phyloP scores from a whole-genome alignment of 1,140 invertebrate genomes.

The Drosophila baimaii region DNA sequence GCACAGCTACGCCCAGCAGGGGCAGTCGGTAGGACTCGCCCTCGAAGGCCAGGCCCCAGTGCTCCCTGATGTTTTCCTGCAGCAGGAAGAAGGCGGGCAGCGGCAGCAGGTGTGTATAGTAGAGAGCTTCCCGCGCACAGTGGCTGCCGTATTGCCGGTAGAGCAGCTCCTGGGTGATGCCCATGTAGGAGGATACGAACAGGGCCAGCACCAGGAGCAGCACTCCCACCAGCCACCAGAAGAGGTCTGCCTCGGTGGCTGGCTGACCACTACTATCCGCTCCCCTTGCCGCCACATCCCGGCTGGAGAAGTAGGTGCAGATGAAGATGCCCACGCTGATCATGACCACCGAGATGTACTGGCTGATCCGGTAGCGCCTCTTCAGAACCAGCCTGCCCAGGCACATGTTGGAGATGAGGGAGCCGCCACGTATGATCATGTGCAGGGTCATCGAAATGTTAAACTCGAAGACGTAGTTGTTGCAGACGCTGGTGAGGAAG shows the following conservation, averaged over 20 bases:
- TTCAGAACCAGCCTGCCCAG: slow-evolving; percentile 96
- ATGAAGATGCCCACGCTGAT: slow-evolving; percentile 96
- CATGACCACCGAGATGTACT: slow-evolving; percentile 97
- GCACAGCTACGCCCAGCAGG: slow-evolving; percentile 86
- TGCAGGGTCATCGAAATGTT: slow-evolving; percentile 99
- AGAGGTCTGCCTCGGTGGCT: slow-evolving; percentile 70
- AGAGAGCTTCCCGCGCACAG: slow-evolving; percentile 96
- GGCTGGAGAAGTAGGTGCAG: slow-evolving; percentile 94
- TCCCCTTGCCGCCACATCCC: slow-evolving; percentile 6
- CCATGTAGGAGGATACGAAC: slow-evolving; percentile 98
- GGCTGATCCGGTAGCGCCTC: slow-evolving; percentile 91
- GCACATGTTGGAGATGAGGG: slow-evolving; percentile 97
- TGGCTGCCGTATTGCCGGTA: slow-evolving; percentile 93
- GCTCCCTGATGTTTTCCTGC: slow-evolving; percentile 90
- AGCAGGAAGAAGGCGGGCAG: slow-evolving; percentile 69
- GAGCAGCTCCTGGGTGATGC: slow-evolving; percentile 97
- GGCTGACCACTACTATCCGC: background rate
- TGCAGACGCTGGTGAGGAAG: slow-evolving; percentile 95
- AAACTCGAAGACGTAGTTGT: slow-evolving; percentile 98
- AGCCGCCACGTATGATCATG: slow-evolving; percentile 99
- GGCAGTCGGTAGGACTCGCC: slow-evolving; percentile 78
- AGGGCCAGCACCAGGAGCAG: slow-evolving; percentile 93
- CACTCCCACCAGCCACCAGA: slow-evolving; percentile 93
- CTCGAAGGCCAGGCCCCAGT: slow-evolving; percentile 45
- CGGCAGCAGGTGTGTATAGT: slow-evolving; percentile 88